Base-by-base conservation (phyloP, 2,888 invertebrate species). In the Rapana venosa region DNA sequence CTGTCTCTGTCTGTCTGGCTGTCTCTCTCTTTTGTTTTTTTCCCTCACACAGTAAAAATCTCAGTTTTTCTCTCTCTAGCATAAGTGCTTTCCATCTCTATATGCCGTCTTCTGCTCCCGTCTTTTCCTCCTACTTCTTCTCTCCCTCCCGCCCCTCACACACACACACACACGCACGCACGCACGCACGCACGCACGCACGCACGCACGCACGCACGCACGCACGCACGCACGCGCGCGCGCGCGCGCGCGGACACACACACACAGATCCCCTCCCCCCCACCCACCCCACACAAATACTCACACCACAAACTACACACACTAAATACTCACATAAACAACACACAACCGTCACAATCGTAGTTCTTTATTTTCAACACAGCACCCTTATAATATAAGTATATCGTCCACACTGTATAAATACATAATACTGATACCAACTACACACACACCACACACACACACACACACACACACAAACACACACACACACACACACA, bases 111-210 rank as follows among this genome's bases (percentile, higher is more conserved):
- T 47, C 47, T 47, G 47, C 8, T 47, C 8, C 47, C 47, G 4
- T 47, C 47, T 47, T 8, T 47, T 47, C 47, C 8, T 47, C 47
- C 4, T 47, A 47, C 8, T 8, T 47, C 47, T 47, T 47, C 47
- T 47, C 8, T 47, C 47, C 47, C 47, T 47, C 8, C 81, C 4
- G 36, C 17, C 81, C 1, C 81, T 6, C 81, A 36, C 81, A 47
- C 81, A 36, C 47, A 36, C 47, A 26, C 81, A 26, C 81, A 26
- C 81, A 26, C 81, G 47, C 81, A 83, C 81, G 47, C 81, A 83
- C 26, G 26, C 81, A 22, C 47, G 26, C 35, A 35, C 47, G 26
- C 81, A 81, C 36, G 36, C 47, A 30, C 47, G 26, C 81, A 22
- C 81, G 47, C 81, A 22, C 81, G 47, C 81, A 35, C 81, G 47